phyloP scores from a whole-genome alignment of 2,113 vertebrate genomes.

The Pycnonotus jocosus region DNA sequence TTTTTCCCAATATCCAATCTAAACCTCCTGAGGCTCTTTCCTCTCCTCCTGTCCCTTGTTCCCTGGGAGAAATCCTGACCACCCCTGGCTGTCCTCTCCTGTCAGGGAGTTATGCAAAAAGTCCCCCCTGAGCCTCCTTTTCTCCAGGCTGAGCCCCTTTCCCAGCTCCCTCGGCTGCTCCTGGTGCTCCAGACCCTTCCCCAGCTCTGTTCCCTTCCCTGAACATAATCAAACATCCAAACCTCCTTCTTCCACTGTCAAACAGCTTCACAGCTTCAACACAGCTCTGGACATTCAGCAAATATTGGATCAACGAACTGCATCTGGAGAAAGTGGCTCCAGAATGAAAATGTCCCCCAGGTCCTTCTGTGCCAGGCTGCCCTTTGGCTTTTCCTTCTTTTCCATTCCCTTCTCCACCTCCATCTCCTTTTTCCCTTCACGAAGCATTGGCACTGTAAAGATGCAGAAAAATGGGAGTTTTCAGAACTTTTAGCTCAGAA shows the following conservation, averaged over 20 bases:
- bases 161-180: background rate
- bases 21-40: accelerated
- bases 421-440: background rate
- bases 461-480: background rate
- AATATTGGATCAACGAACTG: background rate
- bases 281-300: background rate
- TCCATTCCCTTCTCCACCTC: background rate
- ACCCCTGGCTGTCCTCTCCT: background rate
- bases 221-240: background rate
- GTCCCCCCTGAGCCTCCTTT: background rate
- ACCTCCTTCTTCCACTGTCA: background rate
- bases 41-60: background rate
- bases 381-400: background rate
- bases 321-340: background rate
- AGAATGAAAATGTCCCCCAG: background rate
- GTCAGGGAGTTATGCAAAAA: background rate
- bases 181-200: background rate
- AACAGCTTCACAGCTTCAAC: background rate
- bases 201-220: accelerated
- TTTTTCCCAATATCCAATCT: background rate
- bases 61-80: background rate
- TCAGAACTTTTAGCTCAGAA: background rate
- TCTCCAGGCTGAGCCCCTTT: background rate
- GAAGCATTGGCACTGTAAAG: background rate
- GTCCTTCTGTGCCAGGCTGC: background rate